Conservation (phyloP, 2,888 invertebrate species). For the Cactoblastis cactorum region DNA sequence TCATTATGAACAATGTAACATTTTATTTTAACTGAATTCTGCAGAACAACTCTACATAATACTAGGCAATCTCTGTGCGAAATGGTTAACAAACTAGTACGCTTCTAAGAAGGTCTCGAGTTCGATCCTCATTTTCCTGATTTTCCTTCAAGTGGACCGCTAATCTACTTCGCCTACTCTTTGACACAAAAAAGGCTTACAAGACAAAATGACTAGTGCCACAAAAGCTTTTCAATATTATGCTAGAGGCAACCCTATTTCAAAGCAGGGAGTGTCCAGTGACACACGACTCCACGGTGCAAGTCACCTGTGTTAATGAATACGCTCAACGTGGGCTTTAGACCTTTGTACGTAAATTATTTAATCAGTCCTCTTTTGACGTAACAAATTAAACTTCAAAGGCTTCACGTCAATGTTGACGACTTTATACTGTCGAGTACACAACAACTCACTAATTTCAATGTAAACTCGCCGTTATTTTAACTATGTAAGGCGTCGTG, state of each 20-base stretch:
- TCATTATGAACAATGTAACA: too few species aligned
- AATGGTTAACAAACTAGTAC: too few species aligned
- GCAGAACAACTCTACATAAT: too few species aligned
- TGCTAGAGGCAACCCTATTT: slow-evolving; percentile 16
- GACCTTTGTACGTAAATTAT: slow-evolving; percentile 48
- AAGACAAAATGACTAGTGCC: too few species aligned
- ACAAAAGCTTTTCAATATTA: not conserved
- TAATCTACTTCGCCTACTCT: too few species aligned
- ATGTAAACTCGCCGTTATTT: not conserved
- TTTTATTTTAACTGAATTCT: too few species aligned
- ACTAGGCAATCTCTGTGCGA: too few species aligned
- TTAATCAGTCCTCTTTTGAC: slow-evolving; percentile 60
- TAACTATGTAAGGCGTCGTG: not conserved
- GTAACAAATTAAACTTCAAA: slow-evolving; percentile 44
- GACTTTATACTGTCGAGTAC: slow-evolving; percentile 19
- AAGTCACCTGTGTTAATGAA: slow-evolving; percentile 73
- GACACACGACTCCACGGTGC: slow-evolving; percentile 54
- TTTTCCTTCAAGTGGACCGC: too few species aligned
- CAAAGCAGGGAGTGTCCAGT: slow-evolving; percentile 40
- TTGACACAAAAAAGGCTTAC: too few species aligned
- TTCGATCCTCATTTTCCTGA: too few species aligned
- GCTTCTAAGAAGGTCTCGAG: too few species aligned
- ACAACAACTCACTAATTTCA: not conserved
- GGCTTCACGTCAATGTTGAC: slow-evolving; percentile 32
- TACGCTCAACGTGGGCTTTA: slow-evolving; percentile 48